These are phyloP conservation scores for Aporophyla lueneburgensis DNA, from an alignment of 2,888 invertebrate species.

Conservation along the genomic window DNA sequence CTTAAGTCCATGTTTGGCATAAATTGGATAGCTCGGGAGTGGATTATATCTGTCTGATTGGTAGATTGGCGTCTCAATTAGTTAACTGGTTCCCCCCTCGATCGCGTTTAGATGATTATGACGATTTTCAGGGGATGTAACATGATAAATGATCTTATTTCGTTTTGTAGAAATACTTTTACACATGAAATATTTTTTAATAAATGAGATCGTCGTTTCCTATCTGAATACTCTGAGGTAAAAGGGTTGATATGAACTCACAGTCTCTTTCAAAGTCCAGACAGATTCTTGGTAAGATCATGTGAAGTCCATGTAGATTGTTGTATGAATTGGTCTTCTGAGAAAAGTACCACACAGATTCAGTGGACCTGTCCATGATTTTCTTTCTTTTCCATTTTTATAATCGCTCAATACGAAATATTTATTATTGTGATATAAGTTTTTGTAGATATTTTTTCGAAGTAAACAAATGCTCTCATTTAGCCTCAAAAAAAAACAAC, in stretches of 20 bases:
- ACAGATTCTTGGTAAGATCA: too few relatives aligned
- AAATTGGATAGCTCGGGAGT: constrained; percentile 1
- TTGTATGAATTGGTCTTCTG: too few relatives aligned
- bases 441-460: background rate
- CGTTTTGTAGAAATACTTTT: too few relatives aligned
- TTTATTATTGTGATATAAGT: background rate
- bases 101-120: background rate
- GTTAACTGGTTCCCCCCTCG: background rate
- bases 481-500: background rate
- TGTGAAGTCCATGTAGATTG: too few relatives aligned
- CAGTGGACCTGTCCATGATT: background rate
- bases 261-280: too few relatives aligned
- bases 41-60: constrained; percentile 24
- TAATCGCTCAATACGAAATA: background rate
- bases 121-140: constrained; percentile 2
- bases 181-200: too few relatives aligned
- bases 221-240: too few relatives aligned
- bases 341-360: too few relatives aligned
- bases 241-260: too few relatives aligned
- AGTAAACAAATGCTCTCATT: background rate
- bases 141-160: too few relatives aligned
- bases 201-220: too few relatives aligned
- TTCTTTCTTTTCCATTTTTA: background rate
- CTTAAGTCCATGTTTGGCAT: constrained; percentile 26
- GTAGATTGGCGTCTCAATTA: constrained; percentile 37